These are phyloP conservation scores for Dipodomys ordii DNA, from an alignment of 2,113 vertebrate species.

Conservation along the genomic window DNA sequence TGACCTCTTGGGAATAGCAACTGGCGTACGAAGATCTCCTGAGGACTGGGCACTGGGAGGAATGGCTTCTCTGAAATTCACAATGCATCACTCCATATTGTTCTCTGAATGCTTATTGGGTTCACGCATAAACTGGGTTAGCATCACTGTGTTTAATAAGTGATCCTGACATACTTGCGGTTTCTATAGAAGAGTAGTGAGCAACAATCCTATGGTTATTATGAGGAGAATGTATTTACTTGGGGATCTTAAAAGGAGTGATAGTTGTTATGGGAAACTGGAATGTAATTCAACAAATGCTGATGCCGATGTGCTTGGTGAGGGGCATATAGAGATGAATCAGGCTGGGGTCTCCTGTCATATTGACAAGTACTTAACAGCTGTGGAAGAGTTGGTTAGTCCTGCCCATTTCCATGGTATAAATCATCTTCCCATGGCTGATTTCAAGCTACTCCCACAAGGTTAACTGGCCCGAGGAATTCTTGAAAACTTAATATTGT, in stretches of 20 bases:
- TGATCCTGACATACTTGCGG: too few relatives aligned
- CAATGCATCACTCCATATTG: fast-evolving
- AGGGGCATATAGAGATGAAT: not conserved
- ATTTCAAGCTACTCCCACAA: not conserved
- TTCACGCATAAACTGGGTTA: not conserved
- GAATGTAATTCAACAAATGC: not conserved
- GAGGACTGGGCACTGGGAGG: not conserved
- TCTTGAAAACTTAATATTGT: not conserved
- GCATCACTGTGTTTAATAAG: not conserved
- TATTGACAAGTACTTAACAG: not conserved
- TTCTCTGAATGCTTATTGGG: not conserved
- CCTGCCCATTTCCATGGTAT: not conserved
- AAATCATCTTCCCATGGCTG: not conserved
- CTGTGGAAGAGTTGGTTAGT: too few relatives aligned
- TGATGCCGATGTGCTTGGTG: not conserved
- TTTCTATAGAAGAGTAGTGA: not conserved
- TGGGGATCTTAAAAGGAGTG: not conserved
- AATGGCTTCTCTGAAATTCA: not conserved
- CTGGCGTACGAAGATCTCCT: not conserved
- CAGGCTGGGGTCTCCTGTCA: not conserved
- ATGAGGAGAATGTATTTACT: not conserved
- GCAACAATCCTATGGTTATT: not conserved
- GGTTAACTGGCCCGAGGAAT: not conserved
- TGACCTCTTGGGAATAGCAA: not conserved
- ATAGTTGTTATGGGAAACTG: not conserved